Evolutionary conservation across 2,797 vertebrate species (phyloP).

Genomic region (Gadopsis marmoratus): DNA sequence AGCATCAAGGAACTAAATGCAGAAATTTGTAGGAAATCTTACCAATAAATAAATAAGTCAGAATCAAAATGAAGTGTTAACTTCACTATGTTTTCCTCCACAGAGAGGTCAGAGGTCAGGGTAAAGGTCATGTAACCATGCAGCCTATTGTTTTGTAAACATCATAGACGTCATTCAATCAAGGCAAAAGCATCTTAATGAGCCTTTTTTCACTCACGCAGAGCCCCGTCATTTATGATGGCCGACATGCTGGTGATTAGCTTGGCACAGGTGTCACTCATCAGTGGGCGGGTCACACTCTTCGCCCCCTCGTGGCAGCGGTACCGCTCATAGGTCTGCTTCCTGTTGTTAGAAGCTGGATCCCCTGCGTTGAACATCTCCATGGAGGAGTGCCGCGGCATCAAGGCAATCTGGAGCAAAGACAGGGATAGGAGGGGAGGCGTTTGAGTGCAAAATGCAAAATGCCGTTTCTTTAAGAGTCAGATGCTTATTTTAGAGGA

Average conservation of each 20-base stretch:
- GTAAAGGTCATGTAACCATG: neutral
- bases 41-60: neutral
- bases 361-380: slow-evolving; percentile 95
- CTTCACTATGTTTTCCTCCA: neutral
- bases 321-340: slow-evolving; percentile 91
- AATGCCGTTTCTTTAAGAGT: neutral
- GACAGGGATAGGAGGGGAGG: neutral
- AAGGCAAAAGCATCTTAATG: neutral
- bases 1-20: neutral
- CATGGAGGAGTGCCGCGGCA: slow-evolving; percentile 91
- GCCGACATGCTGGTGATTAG: slow-evolving; percentile 93
- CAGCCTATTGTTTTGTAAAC: slow-evolving; percentile 7
- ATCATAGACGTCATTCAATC: neutral
- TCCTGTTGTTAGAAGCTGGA: slow-evolving; percentile 84
- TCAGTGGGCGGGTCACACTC: slow-evolving; percentile 76
- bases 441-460: neutral
- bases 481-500: neutral
- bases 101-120: slow-evolving; percentile 8
- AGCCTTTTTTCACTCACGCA: slow-evolving; percentile 83
- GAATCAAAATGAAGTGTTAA: neutral
- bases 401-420: slow-evolving; percentile 86
- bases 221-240: slow-evolving; percentile 90
- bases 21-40: neutral
- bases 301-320: slow-evolving; percentile 90
- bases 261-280: slow-evolving; percentile 89